These are phyloP conservation scores for Periphyllus acericola DNA, from an alignment of 2,888 invertebrate species.

Conservation along the genomic window DNA sequence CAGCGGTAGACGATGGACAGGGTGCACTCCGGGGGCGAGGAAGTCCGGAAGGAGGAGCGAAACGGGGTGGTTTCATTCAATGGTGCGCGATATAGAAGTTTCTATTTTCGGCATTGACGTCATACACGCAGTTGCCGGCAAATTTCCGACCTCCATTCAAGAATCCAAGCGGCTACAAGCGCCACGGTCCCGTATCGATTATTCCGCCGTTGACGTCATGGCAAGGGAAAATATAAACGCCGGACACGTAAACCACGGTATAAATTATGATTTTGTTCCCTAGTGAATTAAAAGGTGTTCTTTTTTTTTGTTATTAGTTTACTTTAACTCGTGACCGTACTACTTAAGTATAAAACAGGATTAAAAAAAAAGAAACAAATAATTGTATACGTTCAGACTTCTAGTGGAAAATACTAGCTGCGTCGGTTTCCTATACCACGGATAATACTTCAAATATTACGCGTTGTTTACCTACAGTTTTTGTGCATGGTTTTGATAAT, in stretches of 20 bases:
- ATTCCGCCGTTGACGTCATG: conserved; percentile 44
- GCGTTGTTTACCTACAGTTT: too few relatives aligned
- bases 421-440: too few relatives aligned
- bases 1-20: neutral
- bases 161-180: conserved; percentile 21
- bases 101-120: conserved; percentile 57
- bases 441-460: too few relatives aligned
- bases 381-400: too few relatives aligned
- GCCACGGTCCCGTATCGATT: conserved; percentile 31
- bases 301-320: conserved; percentile 13
- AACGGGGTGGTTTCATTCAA: conserved; percentile 53
- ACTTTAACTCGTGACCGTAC: neutral
- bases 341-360: too few relatives aligned
- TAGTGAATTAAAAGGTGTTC: neutral
- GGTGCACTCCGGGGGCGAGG: neutral
- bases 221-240: neutral
- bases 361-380: too few relatives aligned
- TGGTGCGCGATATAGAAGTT: conserved; percentile 4
- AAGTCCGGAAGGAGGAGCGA: neutral
- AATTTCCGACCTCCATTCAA: conserved; percentile 58
- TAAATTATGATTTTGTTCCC: conserved; percentile 18
- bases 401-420: too few relatives aligned
- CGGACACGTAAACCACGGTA: conserved; percentile 17
- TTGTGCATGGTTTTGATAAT: too few relatives aligned
- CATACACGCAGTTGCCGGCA: conserved; percentile 37